Evolutionary conservation across 2,113 vertebrate genomes (phyloP).

Genomic region (Nanorana parkeri): DNA sequence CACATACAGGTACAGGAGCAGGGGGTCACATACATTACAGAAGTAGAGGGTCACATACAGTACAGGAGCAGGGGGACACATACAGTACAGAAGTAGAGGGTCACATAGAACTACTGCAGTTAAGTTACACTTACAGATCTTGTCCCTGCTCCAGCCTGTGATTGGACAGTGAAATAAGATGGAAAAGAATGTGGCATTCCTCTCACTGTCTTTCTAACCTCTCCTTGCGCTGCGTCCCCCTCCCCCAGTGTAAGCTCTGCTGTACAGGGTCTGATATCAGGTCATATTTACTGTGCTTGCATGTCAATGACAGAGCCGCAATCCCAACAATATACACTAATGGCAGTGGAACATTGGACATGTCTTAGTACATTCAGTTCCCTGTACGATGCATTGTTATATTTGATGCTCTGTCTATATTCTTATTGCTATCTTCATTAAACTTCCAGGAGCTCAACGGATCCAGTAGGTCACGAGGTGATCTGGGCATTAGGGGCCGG

Average conservation of each 20-base stretch:
- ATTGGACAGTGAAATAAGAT: too few species aligned
- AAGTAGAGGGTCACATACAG: constrained; percentile 91
- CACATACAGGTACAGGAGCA: constrained; percentile 96
- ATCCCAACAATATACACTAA: too few species aligned
- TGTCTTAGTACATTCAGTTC: too few species aligned
- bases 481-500: constrained; percentile 98
- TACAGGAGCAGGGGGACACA: constrained; percentile 62
- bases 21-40: constrained; percentile 96
- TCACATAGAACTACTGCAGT: constrained; percentile 96
- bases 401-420: constrained; percentile 75
- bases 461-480: constrained; percentile 96
- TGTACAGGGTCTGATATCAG: too few species aligned
- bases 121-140: constrained; percentile 79
- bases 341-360: too few species aligned
- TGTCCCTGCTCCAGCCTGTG: too few species aligned
- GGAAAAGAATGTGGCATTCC: too few species aligned
- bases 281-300: too few species aligned
- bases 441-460: constrained; percentile 87
- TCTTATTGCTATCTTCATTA: neutral
- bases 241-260: too few species aligned
- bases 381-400: constrained; percentile 69
- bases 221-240: too few species aligned
- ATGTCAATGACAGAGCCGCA: too few species aligned
- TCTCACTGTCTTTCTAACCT: too few species aligned
- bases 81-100: constrained; percentile 93